phyloP scores from a whole-genome alignment of 2,888 invertebrate genomes.

The Lepidochitona cinerea region DNA sequence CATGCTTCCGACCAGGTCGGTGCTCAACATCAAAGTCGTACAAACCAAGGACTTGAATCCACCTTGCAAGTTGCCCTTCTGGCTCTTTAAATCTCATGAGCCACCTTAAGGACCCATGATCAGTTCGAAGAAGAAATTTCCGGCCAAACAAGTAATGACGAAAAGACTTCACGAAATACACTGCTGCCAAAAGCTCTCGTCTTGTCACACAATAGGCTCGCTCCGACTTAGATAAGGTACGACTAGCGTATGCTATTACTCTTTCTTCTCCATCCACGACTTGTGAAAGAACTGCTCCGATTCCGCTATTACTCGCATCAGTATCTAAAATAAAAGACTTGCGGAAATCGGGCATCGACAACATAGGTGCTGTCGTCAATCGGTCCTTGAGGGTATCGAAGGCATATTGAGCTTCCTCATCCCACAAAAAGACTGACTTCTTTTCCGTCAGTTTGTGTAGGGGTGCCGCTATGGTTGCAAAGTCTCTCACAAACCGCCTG shows the following conservation, averaged over 20 bases:
- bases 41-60: slow-evolving; percentile 17
- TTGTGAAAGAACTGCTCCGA: slow-evolving; percentile 31
- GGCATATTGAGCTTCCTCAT: slow-evolving; percentile 5
- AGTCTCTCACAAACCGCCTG: background rate
- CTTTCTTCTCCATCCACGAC: slow-evolving; percentile 24
- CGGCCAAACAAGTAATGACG: slow-evolving; percentile 29
- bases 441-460: slow-evolving; percentile 14
- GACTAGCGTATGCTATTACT: slow-evolving; percentile 29
- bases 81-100: slow-evolving; percentile 19
- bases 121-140: slow-evolving; percentile 28
- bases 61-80: slow-evolving; percentile 24
- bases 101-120: slow-evolving; percentile 34
- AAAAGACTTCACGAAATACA: slow-evolving; percentile 22
- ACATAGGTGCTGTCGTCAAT: slow-evolving; percentile 26
- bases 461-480: background rate
- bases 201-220: slow-evolving; percentile 30
- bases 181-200: slow-evolving; percentile 27
- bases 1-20: slow-evolving; percentile 19
- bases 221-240: slow-evolving; percentile 18
- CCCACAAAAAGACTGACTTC: slow-evolving; percentile 17
- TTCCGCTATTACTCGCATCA: slow-evolving; percentile 31
- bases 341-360: slow-evolving; percentile 23
- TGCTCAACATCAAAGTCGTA: slow-evolving; percentile 18
- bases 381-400: slow-evolving; percentile 24
- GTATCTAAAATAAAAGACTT: slow-evolving; percentile 29